Base-by-base conservation (phyloP, 1,140 invertebrate genomes). In the Euborellia annulipes region DNA sequence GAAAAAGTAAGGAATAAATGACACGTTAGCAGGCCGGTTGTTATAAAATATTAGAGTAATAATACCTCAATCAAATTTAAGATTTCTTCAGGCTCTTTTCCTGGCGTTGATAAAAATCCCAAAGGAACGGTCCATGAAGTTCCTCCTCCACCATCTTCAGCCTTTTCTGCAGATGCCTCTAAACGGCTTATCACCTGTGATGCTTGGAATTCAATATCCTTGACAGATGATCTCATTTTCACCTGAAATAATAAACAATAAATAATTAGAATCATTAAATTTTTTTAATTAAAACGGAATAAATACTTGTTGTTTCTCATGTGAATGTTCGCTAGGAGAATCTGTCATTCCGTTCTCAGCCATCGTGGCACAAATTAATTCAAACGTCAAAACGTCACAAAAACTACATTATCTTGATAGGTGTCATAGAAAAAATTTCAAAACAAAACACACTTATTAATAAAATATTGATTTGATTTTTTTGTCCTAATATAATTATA, bases 151-250 rank as follows among this genome's bases (percentile, higher is more conserved):
- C 51, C 54, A 41, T 69, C 67, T 23, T 67, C 65, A 41, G 66
- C 65, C 3, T 56, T 66, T 42, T 63, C 73, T 0, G 71, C 69
- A 8, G 72, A 73, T 30, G 75, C 73, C 55, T 79, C 75, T 22
- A 79, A 58, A 41, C 73, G 63, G 41, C 70, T 72, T 49, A 78
- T 75, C 50, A 76, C 72, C 55, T 76, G 70, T 3, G 74, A 76
- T 21, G 76, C 74, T 60, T 78, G 75, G 58, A 77, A 75, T 56
- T 77, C 72, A 50, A 79, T 59, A 36, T 69, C 70, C 38, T 61
- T 66, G 41, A 76, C 55, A 34, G 52, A 17, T 8, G 47, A 36
- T 27, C 39, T 16, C 9, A 9, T 8, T 9, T 3, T 18, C 14
- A 40, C 16, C 46, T 47, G 39, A 9, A 39, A 46, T 9, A 30